Evolutionary conservation across 2,113 vertebrate species (phyloP).

Genomic region (Chaetura pelagica): DNA sequence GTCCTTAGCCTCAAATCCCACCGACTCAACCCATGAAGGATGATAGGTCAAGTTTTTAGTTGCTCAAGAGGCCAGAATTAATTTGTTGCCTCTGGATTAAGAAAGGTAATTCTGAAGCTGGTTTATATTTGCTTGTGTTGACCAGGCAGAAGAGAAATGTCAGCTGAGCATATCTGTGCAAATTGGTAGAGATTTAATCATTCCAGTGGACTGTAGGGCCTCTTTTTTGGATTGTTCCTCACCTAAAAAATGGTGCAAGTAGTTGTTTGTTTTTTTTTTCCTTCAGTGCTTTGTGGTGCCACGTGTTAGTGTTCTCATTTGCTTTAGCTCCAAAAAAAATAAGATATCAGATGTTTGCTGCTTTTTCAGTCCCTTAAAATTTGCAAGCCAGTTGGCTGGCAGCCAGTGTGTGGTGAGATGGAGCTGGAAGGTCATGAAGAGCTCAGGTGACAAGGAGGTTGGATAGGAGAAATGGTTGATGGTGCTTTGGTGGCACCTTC

Average conservation of each 20-base stretch:
- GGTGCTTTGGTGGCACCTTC: background rate
- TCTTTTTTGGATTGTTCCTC: background rate
- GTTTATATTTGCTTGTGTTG: background rate
- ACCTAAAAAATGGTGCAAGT: background rate
- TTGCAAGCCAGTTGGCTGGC: background rate
- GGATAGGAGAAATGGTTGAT: accelerated
- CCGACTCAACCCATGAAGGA: background rate
- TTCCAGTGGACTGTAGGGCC: background rate
- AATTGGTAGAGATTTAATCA: background rate
- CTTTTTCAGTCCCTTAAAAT: background rate
- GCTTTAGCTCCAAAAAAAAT: background rate
- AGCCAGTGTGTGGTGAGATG: background rate
- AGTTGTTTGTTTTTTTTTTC: background rate
- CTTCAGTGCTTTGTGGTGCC: background rate
- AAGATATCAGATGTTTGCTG: background rate
- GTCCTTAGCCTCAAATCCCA: background rate
- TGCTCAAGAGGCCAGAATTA: background rate
- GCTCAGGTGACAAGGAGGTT: background rate
- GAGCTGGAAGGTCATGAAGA: background rate
- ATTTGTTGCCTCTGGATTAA: background rate
- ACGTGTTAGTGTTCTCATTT: background rate
- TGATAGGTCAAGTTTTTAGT: background rate
- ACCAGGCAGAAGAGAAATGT: background rate
- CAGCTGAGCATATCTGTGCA: background rate
- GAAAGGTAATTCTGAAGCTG: background rate